Percentiles rank a stretch among this genome's conserved stretches.
phyloP scores from a whole-genome alignment of 1,140 invertebrate species.

The Lysiphlebus fabarum region DNA sequence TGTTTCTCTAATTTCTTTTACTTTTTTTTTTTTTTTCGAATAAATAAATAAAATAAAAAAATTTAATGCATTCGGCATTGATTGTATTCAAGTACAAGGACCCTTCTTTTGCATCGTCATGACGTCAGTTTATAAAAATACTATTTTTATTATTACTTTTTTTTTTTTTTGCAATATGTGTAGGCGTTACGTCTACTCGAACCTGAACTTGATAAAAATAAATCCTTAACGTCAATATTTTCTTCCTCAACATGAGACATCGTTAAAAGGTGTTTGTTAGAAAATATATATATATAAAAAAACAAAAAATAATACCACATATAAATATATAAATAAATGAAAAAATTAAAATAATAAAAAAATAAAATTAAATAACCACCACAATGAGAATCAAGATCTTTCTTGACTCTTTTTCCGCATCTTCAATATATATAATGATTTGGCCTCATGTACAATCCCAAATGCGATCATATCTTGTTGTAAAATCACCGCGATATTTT shows the following conservation, averaged over 20 bases:
- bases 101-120: slow-evolving; percentile 1
- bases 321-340: no score
- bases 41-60: no score
- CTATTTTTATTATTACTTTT: no score
- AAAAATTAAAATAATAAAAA: no score
- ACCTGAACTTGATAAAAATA: slow-evolving; percentile 27
- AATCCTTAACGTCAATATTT: slow-evolving; percentile 18
- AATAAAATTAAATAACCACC: background rate
- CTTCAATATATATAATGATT: background rate
- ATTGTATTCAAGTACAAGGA: slow-evolving; percentile 6
- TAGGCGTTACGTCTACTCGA: slow-evolving; percentile 16
- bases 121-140: slow-evolving; percentile 6
- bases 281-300: slow-evolving; percentile 2
- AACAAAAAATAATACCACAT: background rate
- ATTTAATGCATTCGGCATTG: background rate
- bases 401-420: background rate
- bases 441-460: background rate
- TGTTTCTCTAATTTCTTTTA: slow-evolving; percentile 1
- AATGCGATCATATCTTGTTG: background rate
- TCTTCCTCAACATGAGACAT: slow-evolving; percentile 11
- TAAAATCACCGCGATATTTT: background rate
- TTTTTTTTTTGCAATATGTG: slow-evolving; percentile 3
- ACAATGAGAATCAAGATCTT: no score
- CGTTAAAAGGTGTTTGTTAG: slow-evolving; percentile 24
- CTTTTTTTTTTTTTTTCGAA: no score